Percentiles rank a stretch among this genome's conserved stretches.
Conservation (phyloP, 2,888 invertebrate species). For the Leptopilina syphax region DNA sequence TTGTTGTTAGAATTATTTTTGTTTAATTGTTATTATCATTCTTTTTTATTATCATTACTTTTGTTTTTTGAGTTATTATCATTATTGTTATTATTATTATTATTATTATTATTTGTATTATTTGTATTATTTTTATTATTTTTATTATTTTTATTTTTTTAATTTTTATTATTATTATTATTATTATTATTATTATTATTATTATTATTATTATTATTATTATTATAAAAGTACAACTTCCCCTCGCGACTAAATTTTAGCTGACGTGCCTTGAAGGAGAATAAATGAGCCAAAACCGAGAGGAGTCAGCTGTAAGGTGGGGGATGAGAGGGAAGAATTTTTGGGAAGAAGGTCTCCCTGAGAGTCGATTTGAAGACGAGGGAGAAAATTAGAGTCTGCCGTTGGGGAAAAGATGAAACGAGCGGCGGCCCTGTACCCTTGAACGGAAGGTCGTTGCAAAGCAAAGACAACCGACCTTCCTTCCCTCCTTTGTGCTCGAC, state of each 20-base stretch:
- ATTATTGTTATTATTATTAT: no score
- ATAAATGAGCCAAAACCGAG: conserved; percentile 1
- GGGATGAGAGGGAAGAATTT: conserved; percentile 7
- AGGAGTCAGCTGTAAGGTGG: not conserved
- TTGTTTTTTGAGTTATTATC: no score
- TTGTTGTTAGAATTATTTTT: no score
- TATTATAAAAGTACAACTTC: conserved; percentile 8
- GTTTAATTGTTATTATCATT: no score
- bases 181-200: no score
- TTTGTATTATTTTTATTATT: no score
- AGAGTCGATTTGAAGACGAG: conserved; percentile 41
- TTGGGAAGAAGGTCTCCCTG: conserved; percentile 26
- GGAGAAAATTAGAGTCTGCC: conserved; percentile 39
- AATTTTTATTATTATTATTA: no score
- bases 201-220: no score
- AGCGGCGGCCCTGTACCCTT: conserved; percentile 71
- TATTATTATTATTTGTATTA: no score
- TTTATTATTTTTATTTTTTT: no score
- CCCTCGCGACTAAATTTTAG: conserved; percentile 3
- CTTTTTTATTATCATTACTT: no score
- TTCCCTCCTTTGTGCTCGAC: conserved; percentile 64
- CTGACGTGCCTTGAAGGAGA: conserved; percentile 23
- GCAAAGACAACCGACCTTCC: conserved; percentile 68
- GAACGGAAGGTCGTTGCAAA: conserved; percentile 69
- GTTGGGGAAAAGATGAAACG: conserved; percentile 56